A percentile compares a stretch with the other conserved stretches of the same genome.
Conservation (phyloP, 2,888 invertebrate species). For the Heliothis peltigera region DNA sequence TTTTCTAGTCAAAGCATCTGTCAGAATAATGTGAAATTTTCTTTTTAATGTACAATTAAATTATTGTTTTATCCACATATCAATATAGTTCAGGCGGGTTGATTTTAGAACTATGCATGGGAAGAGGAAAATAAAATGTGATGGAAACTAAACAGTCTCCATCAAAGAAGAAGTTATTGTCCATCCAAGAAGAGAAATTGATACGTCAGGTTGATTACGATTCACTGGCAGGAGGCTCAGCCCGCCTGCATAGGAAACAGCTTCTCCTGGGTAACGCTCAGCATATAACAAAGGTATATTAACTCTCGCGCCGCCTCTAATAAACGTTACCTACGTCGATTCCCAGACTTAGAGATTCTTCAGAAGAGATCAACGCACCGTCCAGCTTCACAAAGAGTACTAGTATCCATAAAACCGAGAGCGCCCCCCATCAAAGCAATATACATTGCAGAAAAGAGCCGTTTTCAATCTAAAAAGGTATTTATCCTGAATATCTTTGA, state of each 20-base stretch:
- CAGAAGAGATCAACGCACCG: slow-evolving; percentile 69
- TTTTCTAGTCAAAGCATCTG: slow-evolving; percentile 62
- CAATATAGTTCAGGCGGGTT: slow-evolving; percentile 62
- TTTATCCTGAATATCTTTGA: not conserved
- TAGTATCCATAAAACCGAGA: slow-evolving; percentile 80
- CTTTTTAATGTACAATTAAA: slow-evolving; percentile 65
- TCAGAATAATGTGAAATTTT: slow-evolving; percentile 76
- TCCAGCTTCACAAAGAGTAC: slow-evolving; percentile 75
- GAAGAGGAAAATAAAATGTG: slow-evolving; percentile 85
- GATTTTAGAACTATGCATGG: slow-evolving; percentile 81
- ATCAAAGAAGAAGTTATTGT: slow-evolving; percentile 81
- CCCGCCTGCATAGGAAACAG: slow-evolving; percentile 69
- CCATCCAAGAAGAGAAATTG: slow-evolving; percentile 82
- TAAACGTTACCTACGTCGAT: slow-evolving; percentile 20
- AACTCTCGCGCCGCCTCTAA: slow-evolving; percentile 7
- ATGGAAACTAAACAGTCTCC: slow-evolving; percentile 87
- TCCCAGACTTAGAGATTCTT: slow-evolving; percentile 78
- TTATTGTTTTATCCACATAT: slow-evolving; percentile 68
- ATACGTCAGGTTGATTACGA: slow-evolving; percentile 79
- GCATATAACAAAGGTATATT: slow-evolving; percentile 12
- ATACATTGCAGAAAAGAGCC: slow-evolving; percentile 79
- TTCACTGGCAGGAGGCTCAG: slow-evolving; percentile 65
- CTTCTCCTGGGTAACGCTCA: slow-evolving; percentile 72
- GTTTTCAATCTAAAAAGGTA: slow-evolving; percentile 77
- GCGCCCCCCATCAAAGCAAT: slow-evolving; percentile 79